Conservation (phyloP, 2,888 invertebrate genomes). For the Osmoderma eremita region DNA sequence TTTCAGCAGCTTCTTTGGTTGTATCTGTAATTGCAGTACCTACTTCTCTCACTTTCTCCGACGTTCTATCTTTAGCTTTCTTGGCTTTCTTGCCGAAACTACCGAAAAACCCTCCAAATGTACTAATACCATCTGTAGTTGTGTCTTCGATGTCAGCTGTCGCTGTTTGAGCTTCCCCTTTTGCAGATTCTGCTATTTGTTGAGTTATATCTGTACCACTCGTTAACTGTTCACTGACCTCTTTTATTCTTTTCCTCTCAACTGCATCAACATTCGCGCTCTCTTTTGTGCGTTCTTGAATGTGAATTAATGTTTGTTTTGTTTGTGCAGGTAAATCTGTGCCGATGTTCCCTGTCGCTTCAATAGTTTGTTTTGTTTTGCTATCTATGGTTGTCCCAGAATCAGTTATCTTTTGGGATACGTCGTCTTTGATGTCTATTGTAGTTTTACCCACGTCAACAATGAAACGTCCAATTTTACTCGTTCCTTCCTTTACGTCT, state of each 20-base stretch:
- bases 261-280: not conserved
- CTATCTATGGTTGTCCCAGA: not conserved
- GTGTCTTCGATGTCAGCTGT: slow-evolving; percentile 41
- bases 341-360: slow-evolving; percentile 9
- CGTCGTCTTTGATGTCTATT: not conserved
- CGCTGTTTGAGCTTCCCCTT: slow-evolving; percentile 40
- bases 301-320: not conserved
- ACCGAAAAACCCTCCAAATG: slow-evolving; percentile 53
- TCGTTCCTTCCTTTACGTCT: slow-evolving; percentile 40
- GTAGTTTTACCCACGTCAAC: slow-evolving; percentile 45
- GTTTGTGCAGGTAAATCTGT: not conserved
- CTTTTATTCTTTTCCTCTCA: slow-evolving; percentile 50
- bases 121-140: slow-evolving; percentile 52
- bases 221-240: slow-evolving; percentile 23
- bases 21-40: slow-evolving; percentile 10
- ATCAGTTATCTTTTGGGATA: not conserved
- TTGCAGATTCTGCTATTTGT: slow-evolving; percentile 37
- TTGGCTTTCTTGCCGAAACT: slow-evolving; percentile 43
- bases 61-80: not conserved
- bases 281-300: not conserved
- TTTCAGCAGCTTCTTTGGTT: slow-evolving; percentile 34
- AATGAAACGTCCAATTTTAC: slow-evolving; percentile 51
- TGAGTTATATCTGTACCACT: slow-evolving; percentile 5
- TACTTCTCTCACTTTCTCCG: not conserved
- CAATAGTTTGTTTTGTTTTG: slow-evolving; percentile 36